A percentile compares a stretch with the other conserved stretches of the same genome.
phyloP scores from a whole-genome alignment of 2,797 vertebrate species.

The Hydrolagus colliei region DNA sequence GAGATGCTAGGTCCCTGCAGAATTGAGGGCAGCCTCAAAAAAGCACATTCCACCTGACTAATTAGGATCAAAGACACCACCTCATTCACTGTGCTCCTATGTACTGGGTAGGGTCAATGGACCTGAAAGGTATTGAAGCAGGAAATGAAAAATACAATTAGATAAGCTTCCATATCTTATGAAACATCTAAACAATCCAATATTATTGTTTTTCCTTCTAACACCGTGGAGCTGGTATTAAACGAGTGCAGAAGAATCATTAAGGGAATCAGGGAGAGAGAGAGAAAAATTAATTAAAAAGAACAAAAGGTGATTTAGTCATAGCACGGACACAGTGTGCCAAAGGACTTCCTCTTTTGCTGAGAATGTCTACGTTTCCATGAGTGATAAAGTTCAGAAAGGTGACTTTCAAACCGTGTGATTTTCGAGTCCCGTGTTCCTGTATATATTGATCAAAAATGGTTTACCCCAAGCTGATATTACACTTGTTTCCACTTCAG shows the following conservation, averaged over 20 bases:
- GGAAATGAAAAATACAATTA: neutral
- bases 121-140: neutral
- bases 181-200: neutral
- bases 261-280: too few species aligned
- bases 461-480: neutral
- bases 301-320: too few species aligned
- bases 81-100: constrained; percentile 13
- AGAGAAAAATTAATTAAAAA: too few species aligned
- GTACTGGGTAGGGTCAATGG: neutral
- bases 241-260: too few species aligned
- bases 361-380: too few species aligned
- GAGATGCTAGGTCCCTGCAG: constrained; percentile 16
- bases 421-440: neutral
- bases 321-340: too few species aligned
- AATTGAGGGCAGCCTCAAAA: constrained; percentile 17
- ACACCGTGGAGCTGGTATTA: too few species aligned
- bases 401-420: neutral
- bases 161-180: neutral
- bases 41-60: constrained; percentile 23
- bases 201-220: too few species aligned
- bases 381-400: too few species aligned
- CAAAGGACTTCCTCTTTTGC: too few species aligned
- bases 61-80: constrained; percentile 19
- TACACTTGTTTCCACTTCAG: neutral
- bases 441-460: neutral